These are phyloP conservation scores for Natrix natrix DNA, from an alignment of 2,797 vertebrate genomes.

Conservation along the genomic window DNA sequence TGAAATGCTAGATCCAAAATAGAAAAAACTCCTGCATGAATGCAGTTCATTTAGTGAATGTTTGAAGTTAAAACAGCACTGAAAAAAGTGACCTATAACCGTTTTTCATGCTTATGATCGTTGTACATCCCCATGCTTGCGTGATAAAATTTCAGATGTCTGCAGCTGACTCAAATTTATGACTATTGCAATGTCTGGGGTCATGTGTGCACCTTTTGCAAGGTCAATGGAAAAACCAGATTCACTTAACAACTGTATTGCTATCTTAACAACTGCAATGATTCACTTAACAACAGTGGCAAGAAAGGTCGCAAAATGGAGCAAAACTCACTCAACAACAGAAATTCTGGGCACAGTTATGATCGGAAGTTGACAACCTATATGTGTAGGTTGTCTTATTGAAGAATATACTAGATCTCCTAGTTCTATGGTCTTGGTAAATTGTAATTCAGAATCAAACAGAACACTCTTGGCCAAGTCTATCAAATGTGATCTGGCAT, in stretches of 20 bases:
- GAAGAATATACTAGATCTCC: not conserved
- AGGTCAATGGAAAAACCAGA: not conserved
- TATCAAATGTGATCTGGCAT: not conserved
- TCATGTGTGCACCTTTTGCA: not conserved
- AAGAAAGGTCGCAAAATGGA: not conserved
- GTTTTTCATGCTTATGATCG: not conserved
- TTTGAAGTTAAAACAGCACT: not conserved
- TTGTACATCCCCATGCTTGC: not conserved
- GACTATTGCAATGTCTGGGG: not conserved
- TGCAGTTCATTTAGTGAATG: not conserved
- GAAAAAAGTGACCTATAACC: not conserved
- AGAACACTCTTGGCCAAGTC: not conserved
- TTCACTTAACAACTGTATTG: not conserved
- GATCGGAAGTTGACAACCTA: not conserved
- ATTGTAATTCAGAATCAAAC: not conserved
- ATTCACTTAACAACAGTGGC: not conserved
- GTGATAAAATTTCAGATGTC: not conserved
- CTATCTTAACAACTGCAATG: not conserved
- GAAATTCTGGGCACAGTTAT: not conserved
- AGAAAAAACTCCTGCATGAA: not conserved
- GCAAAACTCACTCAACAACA: not conserved
- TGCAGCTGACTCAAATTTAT: not conserved
- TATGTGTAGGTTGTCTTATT: not conserved
- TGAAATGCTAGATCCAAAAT: not conserved
- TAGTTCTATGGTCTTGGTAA: not conserved